These are phyloP conservation scores for Dermolepida albohirtum DNA, from an alignment of 2,888 invertebrate genomes.

Conservation along the genomic window DNA sequence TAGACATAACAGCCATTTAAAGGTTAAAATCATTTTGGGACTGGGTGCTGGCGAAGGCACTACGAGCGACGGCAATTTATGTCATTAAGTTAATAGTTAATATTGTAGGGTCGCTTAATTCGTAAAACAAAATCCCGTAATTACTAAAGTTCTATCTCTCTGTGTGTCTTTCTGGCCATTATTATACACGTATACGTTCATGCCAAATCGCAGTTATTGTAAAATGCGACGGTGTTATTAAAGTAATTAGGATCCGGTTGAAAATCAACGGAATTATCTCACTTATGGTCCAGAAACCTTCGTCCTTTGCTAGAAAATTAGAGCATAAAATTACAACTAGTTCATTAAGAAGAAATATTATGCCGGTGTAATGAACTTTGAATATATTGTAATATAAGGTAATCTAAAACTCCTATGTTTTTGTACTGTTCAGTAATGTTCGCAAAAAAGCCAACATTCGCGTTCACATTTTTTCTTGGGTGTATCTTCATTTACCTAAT, in stretches of 20 bases:
- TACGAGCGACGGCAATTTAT: constrained; percentile 25
- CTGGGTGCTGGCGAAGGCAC: constrained; percentile 6
- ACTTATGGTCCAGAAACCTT: background rate
- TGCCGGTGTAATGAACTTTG: no score
- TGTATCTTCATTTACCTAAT: no score
- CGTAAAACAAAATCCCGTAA: constrained; percentile 31
- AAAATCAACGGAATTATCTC: constrained; percentile 17
- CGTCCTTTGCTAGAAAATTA: no score
- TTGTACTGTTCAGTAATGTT: no score
- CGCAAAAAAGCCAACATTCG: no score
- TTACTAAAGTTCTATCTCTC: constrained; percentile 20
- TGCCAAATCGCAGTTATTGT: background rate
- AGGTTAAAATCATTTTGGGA: constrained; percentile 3
- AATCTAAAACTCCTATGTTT: no score
- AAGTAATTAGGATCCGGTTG: constrained; percentile 22
- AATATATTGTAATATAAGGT: no score
- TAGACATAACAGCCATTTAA: constrained; percentile 25
- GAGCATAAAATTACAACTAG: no score
- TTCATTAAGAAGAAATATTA: no score
- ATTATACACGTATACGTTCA: background rate
- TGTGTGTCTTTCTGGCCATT: background rate
- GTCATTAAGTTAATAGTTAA: constrained; percentile 34
- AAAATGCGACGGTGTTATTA: constrained; percentile 25
- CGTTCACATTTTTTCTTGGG: no score
- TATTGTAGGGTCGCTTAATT: constrained; percentile 30